Evolutionary conservation across 2,888 invertebrate species (phyloP).

Genomic region (Nudaria mundana): DNA sequence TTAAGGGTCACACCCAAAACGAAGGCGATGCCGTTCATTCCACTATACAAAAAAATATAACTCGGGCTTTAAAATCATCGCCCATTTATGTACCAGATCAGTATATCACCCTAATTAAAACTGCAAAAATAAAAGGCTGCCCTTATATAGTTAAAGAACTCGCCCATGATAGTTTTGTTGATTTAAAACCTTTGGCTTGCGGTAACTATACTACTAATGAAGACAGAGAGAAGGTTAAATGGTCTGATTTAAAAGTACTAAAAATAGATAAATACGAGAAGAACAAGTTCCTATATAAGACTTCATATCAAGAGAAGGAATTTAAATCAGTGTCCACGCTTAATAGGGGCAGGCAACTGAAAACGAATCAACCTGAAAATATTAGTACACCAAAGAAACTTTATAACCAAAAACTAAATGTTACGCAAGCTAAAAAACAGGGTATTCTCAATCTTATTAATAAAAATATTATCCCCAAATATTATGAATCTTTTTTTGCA

Average conservation of each 20-base stretch:
- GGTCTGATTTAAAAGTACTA: constrained; percentile 9
- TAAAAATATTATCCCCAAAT: neutral
- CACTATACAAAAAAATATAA: constrained; percentile 3
- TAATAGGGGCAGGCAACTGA: too few species aligned
- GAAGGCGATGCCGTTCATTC: neutral
- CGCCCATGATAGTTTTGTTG: neutral
- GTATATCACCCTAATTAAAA: constrained; percentile 32
- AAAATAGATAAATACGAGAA: neutral
- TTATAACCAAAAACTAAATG: neutral
- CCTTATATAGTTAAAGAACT: constrained; percentile 6
- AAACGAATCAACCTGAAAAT: too few species aligned
- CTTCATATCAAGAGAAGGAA: neutral
- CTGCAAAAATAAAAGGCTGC: constrained; percentile 7
- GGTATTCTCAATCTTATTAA: too few species aligned
- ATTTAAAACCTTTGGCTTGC: constrained; percentile 9
- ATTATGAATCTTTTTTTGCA: neutral
- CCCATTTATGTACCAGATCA: constrained; percentile 30
- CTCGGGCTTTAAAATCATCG: constrained; percentile 21
- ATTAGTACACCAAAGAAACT: too few species aligned
- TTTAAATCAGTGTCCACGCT: neutral
- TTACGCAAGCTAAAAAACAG: too few species aligned
- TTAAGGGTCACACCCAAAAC: neutral
- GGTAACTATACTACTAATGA: constrained; percentile 6
- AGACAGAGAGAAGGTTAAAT: constrained; percentile 10
- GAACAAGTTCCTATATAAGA: neutral